These are phyloP conservation scores for Huso huso DNA, from an alignment of 2,797 vertebrate species.

Conservation along the genomic window DNA sequence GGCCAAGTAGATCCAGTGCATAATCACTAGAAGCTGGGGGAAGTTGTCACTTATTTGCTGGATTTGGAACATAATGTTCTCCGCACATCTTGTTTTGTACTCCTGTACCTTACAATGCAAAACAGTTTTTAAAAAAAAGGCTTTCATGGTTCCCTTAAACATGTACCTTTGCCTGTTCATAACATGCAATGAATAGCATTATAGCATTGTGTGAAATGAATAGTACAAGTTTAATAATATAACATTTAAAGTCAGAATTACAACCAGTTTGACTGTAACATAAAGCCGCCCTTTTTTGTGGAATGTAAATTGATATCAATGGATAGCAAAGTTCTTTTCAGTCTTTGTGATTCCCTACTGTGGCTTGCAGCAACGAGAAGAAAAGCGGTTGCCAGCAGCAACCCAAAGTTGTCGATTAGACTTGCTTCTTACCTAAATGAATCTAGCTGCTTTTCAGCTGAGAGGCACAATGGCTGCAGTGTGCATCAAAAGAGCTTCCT, in stretches of 20 bases:
- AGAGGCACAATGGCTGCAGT: conserved; percentile 16
- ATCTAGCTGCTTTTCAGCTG: not conserved
- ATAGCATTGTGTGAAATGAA: not conserved
- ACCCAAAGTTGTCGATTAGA: conserved; percentile 20
- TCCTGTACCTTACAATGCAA: no score
- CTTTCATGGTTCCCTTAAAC: no score
- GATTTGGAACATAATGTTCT: no score
- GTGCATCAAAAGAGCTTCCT: conserved; percentile 1
- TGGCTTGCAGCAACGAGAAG: not conserved
- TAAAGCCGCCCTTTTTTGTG: no score
- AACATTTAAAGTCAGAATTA: not conserved
- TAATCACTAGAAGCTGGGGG: no score
- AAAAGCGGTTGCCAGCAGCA: conserved; percentile 18
- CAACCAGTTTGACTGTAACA: not conserved
- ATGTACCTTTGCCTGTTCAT: no score
- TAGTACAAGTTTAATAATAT: not conserved
- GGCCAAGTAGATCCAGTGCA: no score
- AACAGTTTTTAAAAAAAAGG: no score
- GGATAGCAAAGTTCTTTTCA: not conserved
- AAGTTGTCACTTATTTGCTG: no score
- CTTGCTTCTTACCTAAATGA: not conserved
- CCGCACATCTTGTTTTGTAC: no score
- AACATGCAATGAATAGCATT: not conserved
- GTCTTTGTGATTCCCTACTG: conserved; percentile 6
- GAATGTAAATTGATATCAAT: not conserved